Evolutionary conservation across 2,797 vertebrate genomes (phyloP).

Genomic region (Chaetodon trifasciatus): DNA sequence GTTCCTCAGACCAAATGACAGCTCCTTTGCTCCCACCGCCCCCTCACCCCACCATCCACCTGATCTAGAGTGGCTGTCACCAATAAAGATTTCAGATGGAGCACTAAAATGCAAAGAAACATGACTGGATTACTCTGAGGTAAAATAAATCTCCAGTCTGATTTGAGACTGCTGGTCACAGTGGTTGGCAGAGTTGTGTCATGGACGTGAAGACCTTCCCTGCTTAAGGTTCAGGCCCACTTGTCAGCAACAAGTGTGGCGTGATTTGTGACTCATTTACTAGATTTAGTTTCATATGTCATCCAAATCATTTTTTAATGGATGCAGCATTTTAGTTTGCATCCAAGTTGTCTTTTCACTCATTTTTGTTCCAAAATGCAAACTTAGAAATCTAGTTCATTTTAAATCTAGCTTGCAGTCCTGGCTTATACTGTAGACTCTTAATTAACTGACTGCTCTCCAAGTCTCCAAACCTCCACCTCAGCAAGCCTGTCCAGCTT

Average conservation of each 20-base stretch:
- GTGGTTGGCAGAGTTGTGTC: not conserved
- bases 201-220: not conserved
- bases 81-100: constrained; percentile 43
- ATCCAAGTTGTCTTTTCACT: not conserved
- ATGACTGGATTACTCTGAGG: constrained; percentile 16
- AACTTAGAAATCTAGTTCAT: not conserved
- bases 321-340: not conserved
- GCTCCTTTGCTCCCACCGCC: constrained; percentile 39
- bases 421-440: not conserved
- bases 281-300: not conserved
- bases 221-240: not conserved
- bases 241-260: not conserved
- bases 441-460: constrained; percentile 17
- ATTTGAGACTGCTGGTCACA: constrained; percentile 8
- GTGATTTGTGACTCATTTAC: not conserved
- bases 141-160: constrained; percentile 14
- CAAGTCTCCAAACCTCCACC: not conserved
- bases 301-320: not conserved
- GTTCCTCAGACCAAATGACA: constrained; percentile 74
- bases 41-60: constrained; percentile 36
- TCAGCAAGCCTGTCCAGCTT: constrained; percentile 1
- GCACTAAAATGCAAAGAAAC: constrained; percentile 31
- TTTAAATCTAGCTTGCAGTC: not conserved
- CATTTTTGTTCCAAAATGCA: not conserved
- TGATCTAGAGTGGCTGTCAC: constrained; percentile 48